These are phyloP conservation scores for Aphaenogaster rudis DNA, from an alignment of 1,140 invertebrate genomes.

Conservation along the genomic window DNA sequence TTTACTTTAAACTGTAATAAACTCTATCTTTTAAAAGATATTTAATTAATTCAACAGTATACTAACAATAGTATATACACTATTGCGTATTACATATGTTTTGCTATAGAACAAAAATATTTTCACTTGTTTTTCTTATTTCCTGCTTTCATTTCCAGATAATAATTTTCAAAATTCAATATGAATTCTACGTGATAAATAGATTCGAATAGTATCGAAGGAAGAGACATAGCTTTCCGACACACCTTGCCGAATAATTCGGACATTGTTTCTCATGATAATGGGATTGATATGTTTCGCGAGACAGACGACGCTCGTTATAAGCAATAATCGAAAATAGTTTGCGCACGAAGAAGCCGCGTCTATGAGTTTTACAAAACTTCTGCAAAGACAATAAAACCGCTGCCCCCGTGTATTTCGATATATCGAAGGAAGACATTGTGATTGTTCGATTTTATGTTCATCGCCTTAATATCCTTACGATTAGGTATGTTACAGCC, in stretches of 20 bases:
- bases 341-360: conserved; percentile 75
- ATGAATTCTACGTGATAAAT: neutral
- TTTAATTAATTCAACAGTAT: conserved; percentile 42
- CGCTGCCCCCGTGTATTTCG: conserved; percentile 75
- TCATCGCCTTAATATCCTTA: conserved; percentile 49
- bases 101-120: neutral
- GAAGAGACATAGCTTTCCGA: conserved; percentile 59
- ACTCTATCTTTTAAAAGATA: conserved; percentile 15
- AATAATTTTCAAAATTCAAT: conserved; percentile 4
- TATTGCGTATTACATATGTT: conserved; percentile 3
- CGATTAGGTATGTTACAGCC: conserved; percentile 71
- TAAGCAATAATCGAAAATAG: conserved; percentile 77
- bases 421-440: conserved; percentile 79
- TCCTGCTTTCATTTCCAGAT: neutral
- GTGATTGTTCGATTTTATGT: conserved; percentile 78
- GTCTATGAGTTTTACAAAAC: conserved; percentile 76
- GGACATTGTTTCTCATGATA: conserved; percentile 17
- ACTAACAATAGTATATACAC: neutral
- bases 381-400: conserved; percentile 76
- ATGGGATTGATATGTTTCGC: conserved; percentile 58
- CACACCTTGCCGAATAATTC: conserved; percentile 39
- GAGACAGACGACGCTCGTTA: conserved; percentile 68
- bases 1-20: conserved; percentile 36
- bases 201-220: conserved; percentile 4
- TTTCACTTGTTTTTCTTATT: neutral